Evolutionary conservation across 1,140 invertebrate genomes (phyloP), one percentile per base, ranked within the genome.

Genomic region (Bacillus rossius): DNA sequence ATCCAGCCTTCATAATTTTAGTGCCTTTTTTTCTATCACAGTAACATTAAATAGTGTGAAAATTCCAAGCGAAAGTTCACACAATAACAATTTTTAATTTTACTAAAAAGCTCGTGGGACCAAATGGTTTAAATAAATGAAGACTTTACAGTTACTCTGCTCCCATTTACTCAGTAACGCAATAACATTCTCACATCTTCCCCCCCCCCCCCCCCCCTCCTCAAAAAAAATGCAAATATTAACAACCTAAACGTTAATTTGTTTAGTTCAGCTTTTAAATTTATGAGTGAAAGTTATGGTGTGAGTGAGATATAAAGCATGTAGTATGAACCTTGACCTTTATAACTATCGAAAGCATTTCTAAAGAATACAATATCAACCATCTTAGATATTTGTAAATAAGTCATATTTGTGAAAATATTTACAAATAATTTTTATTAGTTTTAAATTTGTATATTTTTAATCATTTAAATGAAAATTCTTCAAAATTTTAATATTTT

Each of bases 21-120:
- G 26, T 50, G 26, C 20, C 25, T 7, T 50, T 48, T 29, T 20
- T 47, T 47, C 29, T 26, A 17, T 23, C 26, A 50, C 48, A 34
- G 48, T 29, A 50, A 29, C 34, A 50, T 17, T 25, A 48, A 19
- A 19, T 50, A 50, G 37, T 23, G 34, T 50, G 23, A 19, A 26
- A 25, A 50, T 26, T 50, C 48, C 26, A 4, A 10, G n/a, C n/a
- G 14, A 8, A 25, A 50, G 29, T 26, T 25, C 25, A 50, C 48
- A 50, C 8, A 4, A n/a, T 50, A 50, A 50, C 16, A 50, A n/a
- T 34, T 34, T 34, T 34, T 34, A 34, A 34, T 34, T 4, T 3
- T 45, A 54, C 52, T 42, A 54, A 17, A n/a, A 22, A 54, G 52
- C 52, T 54, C 41, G 52, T 40, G 52, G 52, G 52, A 54, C 52